Base-by-base conservation (phyloP, 2,113 vertebrate species). In the Oryzias celebensis region DNA sequence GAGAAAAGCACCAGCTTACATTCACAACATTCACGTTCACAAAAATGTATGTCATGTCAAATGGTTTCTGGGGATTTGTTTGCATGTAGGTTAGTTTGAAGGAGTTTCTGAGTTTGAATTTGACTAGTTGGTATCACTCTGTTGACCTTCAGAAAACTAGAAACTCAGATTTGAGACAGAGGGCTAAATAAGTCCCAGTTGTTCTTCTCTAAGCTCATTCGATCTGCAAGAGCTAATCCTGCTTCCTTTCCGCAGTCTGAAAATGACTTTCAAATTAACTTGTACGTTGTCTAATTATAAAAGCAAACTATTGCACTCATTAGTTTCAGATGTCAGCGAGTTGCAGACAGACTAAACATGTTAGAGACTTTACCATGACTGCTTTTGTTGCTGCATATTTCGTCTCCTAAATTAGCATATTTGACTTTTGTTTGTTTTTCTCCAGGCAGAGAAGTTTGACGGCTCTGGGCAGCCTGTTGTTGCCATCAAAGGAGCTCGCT, bases 381-480 rank as follows among this genome's bases (percentile, higher is more conserved):
- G 14, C 58, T 52, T 58, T 52, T 18, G 5, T 44, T 14, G 3
- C 63, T 26, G 61, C 14, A 24, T 62, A 54, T 69, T 61, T 52
- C 43, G 15, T 58, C 17, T 55, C 59, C 42, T 76, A 50, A 59
- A 54, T 76, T 63, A 49, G 46, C 54, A 23, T 65, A 58, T 60
- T 63, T 71, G 14, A 78, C 50, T 56, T 36, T 43, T 23, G 8
- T 41, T 59, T 28, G 41, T 48, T 26, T 46, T 6, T 80, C 68
- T 56, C 17, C 82, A 98, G 96, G 96, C 96, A 7, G 93, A 96
- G 84, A 94, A 74, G 75, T 98, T 98, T 88, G 93, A 97, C 66
- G 92, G 93, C 15, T 93, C 93, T 14, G 81, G 87, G 63, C 92
- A 95, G 62, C 95, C 96, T 1, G 92, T 98, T 78, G 71, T 98